Evolutionary conservation across 2,797 vertebrate species (phyloP), one percentile per base, ranked within the genome.

Genomic region (Smutsia temminckii): DNA sequence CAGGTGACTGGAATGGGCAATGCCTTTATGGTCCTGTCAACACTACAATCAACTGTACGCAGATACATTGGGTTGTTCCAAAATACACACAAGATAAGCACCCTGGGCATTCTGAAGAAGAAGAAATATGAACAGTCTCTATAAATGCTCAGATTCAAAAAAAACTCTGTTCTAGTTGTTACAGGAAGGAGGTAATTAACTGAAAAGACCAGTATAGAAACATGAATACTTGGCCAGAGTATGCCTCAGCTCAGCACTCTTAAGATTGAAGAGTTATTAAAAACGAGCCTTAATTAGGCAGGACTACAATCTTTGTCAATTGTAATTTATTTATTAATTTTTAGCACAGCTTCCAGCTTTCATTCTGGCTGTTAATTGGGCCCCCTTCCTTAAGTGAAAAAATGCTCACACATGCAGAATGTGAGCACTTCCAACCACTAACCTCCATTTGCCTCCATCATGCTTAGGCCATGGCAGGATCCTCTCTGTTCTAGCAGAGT

Each of bases 401-500:
- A 71, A 42, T 64, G 74, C 17, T 71, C 74, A 29, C 13, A 10
- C 23, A 34, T 61, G 25, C 32, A 71, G 61, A 78, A 49, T 72
- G 27, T 75, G 86, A 97, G 93, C 89, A 55, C 87, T 91, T 95
- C 89, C 71, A 42, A 57, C 49, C 4, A 2, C 59, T 92, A 13
- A 85, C 96, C 64, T 96, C 79, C 32, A 85, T 59, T 59, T 79
- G 0, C 53, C 85, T 87, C 93, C 51, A 34, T 95, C 63, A 23
- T 66, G 5, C 94, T 96, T 40, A 95, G 59, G 68, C 85, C 84
- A 94, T 63, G 84, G 69, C 84, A 94, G 72, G 8, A 6, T 69
- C 88, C 68, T 94, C 34, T 87, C 92, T 37, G 64, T 93, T 89
- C 91, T 95, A 85, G 23, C 89, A 95, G 93, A 94, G 49, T 74